Evolutionary conservation across 1,140 invertebrate species (phyloP), one percentile per base, ranked within the genome.

Genomic region (Hestina assimilis): DNA sequence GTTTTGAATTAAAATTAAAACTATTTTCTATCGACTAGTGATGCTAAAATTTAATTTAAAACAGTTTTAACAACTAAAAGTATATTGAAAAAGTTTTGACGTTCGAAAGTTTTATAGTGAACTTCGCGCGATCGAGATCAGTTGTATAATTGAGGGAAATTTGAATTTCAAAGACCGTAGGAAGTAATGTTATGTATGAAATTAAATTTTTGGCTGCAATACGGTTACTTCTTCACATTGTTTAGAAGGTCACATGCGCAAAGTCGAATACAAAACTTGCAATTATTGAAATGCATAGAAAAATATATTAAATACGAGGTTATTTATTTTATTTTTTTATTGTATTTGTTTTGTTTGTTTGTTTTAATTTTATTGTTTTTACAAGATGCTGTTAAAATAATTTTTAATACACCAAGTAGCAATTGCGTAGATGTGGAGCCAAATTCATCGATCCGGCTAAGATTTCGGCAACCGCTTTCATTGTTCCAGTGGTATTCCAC

Each of bases 401-500:
- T 14, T 9, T 15, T 33, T 21, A 14, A 47, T n/a, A 43, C 28
- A 23, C 33, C 24, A 50, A 24, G 21, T 29, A 46, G 24, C 8
- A 20, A 43, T 52, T 56, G 50, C 51, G 54, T 62, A 45, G 47
- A 43, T 46, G 58, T 52, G 41, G 43, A 41, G 59, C 21, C 54
- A 51, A 60, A 60, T 57, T 60, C 62, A 72, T 72, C 56, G 69
- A 72, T 69, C 69, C 26, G 54, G 20, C 50, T 61, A 62, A 69
- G 59, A 65, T 59, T 62, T 42, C 29, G 59, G 51, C 26, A 51
- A 58, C 40, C 35, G 46, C 58, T 28, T 63, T 53, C 52, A 45
- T 55, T 43, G 52, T 35, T 43, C 26, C 14, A 55, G 11, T 23
- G 33, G n/a, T n/a, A n/a, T 28, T 38, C 9, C 48, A 51, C 48